phyloP scores from a whole-genome alignment of 37 sponge, comb jelly and placozoan species.

The Theonella swinhoei region DNA sequence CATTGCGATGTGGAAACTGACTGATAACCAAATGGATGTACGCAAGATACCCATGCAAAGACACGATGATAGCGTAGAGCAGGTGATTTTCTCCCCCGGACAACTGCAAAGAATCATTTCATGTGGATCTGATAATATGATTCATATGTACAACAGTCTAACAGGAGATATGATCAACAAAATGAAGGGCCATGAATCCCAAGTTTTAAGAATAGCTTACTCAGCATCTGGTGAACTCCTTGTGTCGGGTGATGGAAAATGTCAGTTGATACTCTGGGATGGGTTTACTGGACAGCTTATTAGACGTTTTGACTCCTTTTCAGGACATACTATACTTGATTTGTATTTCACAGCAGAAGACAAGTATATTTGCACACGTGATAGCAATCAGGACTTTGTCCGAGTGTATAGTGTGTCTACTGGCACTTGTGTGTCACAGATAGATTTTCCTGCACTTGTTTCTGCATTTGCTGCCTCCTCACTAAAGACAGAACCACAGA shows the following conservation, averaged over 20 bases:
- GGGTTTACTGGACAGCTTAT: conserved; percentile 30
- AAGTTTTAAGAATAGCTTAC: background rate
- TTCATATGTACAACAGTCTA: conserved; percentile 20
- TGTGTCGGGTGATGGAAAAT: conserved; percentile 29
- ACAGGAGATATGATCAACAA: conserved; percentile 17
- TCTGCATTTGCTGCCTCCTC: too few relatives aligned
- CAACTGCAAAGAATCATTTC: conserved; percentile 13
- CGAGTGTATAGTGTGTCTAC: background rate
- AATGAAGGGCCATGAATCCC: conserved; percentile 14
- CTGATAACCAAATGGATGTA: background rate
- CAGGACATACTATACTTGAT: background rate
- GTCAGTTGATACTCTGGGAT: conserved; percentile 37
- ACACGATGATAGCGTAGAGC: conserved; percentile 13
- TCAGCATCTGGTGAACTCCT: conserved; percentile 19
- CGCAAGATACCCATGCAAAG: background rate
- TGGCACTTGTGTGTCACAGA: too few relatives aligned
- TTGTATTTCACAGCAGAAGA: background rate
- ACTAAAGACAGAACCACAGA: too few relatives aligned
- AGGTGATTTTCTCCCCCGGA: background rate
- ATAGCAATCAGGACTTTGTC: background rate
- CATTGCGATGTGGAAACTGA: conserved; percentile 27
- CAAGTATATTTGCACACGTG: background rate
- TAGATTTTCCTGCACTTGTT: too few relatives aligned
- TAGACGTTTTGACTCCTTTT: background rate
- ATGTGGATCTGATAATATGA: background rate